phyloP scores from a whole-genome alignment of 1,140 invertebrate genomes.

The Hormaphis cornu region DNA sequence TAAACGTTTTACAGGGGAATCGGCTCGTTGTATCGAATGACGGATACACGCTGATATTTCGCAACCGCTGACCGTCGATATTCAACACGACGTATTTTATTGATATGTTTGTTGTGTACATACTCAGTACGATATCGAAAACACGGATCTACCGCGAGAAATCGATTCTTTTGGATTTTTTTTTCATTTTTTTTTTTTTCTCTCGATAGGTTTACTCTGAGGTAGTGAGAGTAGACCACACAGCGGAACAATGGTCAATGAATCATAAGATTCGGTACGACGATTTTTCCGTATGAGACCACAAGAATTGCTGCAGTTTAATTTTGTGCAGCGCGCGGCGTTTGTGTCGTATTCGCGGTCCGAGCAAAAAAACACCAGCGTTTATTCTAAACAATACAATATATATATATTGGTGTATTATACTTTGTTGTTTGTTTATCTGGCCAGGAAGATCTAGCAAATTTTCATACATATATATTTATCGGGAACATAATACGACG shows the following conservation, averaged over 20 bases:
- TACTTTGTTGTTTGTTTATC: background rate
- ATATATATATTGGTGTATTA: too few relatives aligned
- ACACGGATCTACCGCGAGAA: background rate
- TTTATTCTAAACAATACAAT: background rate
- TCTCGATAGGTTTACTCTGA: background rate
- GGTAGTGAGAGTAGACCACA: background rate
- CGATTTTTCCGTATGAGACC: background rate
- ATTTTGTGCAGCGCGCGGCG: background rate
- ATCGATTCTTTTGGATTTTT: background rate
- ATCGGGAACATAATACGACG: slow-evolving; percentile 9
- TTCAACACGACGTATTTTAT: too few relatives aligned
- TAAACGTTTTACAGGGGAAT: too few relatives aligned
- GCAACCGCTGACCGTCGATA: too few relatives aligned
- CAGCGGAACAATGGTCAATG: slow-evolving; percentile 3
- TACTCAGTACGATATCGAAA: background rate
- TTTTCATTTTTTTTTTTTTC: background rate
- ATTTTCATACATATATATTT: too few relatives aligned
- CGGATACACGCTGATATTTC: too few relatives aligned
- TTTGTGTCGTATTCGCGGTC: background rate
- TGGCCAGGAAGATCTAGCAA: slow-evolving; percentile 6
- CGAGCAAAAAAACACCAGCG: background rate
- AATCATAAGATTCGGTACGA: background rate
- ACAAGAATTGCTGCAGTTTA: slow-evolving; percentile 7
- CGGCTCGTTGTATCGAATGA: too few relatives aligned
- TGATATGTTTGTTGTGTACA: background rate